Evolutionary conservation across 2,113 vertebrate genomes (phyloP).

Genomic region (Myiopsitta monachus): DNA sequence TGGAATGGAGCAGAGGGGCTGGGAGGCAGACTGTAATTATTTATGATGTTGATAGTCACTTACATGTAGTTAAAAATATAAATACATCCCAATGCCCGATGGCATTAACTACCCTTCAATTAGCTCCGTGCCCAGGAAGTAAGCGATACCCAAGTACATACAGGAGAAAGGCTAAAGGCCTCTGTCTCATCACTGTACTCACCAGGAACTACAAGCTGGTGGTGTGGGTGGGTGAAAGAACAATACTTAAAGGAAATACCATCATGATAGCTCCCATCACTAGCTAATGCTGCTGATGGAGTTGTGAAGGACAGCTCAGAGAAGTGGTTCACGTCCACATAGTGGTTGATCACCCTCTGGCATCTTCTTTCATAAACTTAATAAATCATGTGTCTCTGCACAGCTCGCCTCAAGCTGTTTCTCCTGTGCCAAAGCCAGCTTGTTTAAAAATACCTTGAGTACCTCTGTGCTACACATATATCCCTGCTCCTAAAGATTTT

Average conservation of each 20-base stretch:
- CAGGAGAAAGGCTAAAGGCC: not conserved
- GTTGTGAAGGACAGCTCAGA: not conserved
- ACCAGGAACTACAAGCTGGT: not conserved
- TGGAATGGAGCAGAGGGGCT: constrained; percentile 66
- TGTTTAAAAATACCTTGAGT: not conserved
- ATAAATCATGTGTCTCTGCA: not conserved
- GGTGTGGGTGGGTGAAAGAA: not conserved
- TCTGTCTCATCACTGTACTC: not conserved
- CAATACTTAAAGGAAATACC: not conserved
- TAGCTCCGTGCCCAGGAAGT: constrained; percentile 5
- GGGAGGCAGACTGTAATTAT: constrained; percentile 64
- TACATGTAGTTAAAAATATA: constrained; percentile 64
- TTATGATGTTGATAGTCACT: constrained; percentile 68
- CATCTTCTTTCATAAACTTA: not conserved
- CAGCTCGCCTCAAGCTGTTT: not conserved
- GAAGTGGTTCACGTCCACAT: not conserved
- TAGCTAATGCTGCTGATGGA: not conserved
- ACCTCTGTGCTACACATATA: not conserved
- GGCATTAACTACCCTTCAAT: constrained; percentile 45
- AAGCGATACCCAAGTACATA: not conserved
- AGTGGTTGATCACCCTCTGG: not conserved
- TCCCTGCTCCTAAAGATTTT: not conserved
- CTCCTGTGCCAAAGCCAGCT: not conserved
- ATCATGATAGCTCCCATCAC: not conserved
- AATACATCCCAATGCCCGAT: constrained; percentile 40